These are phyloP conservation scores for Cerceris ruficornis DNA, from an alignment of 2,888 invertebrate genomes.

Conservation along the genomic window DNA sequence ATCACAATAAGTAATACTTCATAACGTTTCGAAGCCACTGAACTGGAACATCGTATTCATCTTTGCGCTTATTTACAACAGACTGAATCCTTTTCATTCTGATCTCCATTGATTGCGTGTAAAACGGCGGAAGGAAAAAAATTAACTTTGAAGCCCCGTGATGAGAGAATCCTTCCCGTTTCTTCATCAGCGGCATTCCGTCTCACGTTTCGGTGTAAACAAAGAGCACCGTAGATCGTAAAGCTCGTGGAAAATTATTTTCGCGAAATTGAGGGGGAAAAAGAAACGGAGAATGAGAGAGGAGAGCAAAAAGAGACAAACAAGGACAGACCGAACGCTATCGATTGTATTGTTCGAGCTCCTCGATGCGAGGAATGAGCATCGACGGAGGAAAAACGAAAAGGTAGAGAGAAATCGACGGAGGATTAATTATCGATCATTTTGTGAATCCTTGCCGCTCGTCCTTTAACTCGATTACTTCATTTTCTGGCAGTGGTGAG, in stretches of 20 bases:
- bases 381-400: too few species aligned
- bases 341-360: too few species aligned
- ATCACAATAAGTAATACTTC: not conserved
- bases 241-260: not conserved
- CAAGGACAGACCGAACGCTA: not conserved
- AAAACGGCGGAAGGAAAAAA: not conserved
- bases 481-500: too few species aligned
- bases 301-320: not conserved
- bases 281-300: not conserved
- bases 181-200: not conserved
- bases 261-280: not conserved
- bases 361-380: too few species aligned
- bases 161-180: not conserved
- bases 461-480: too few species aligned
- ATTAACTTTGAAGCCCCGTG: not conserved
- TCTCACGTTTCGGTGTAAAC: not conserved
- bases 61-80: not conserved
- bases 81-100: not conserved
- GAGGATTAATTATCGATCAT: not conserved
- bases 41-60: too few species aligned
- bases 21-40: not conserved
- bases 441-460: not conserved
- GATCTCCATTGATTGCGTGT: not conserved
- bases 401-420: not conserved
- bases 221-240: not conserved